phyloP scores from a whole-genome alignment of 2,888 invertebrate species.

The Melieria picta region DNA sequence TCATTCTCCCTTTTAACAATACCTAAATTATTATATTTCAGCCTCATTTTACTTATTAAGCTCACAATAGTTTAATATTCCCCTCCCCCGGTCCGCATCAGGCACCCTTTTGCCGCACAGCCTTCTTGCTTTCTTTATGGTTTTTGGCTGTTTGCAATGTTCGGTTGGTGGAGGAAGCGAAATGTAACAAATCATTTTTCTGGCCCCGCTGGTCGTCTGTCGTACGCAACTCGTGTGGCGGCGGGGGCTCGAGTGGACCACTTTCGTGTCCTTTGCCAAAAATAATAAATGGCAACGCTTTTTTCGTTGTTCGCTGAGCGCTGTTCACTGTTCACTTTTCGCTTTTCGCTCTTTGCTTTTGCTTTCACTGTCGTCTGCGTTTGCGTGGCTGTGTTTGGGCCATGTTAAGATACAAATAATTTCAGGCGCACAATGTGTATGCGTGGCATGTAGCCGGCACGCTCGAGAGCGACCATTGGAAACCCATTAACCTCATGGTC shows the following conservation, averaged over 20 bases:
- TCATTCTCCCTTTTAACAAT: conserved; percentile 18
- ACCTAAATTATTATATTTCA: conserved; percentile 25
- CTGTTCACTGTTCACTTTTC: background rate
- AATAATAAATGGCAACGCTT: background rate
- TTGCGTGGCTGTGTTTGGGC: background rate
- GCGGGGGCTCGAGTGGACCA: too few species aligned
- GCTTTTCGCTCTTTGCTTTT: background rate
- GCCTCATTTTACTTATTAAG: conserved; percentile 10
- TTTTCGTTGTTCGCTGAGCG: background rate
- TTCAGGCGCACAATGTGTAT: background rate
- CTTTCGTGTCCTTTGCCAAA: background rate
- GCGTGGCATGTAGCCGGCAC: background rate
- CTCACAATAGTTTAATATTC: conserved; percentile 6
- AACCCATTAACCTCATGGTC: conserved; percentile 58
- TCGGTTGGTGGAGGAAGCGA: background rate
- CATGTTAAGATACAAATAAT: background rate
- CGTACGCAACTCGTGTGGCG: background rate
- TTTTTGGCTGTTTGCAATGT: background rate
- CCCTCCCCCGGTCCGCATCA: background rate
- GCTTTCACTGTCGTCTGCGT: background rate
- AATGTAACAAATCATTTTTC: conserved; percentile 20
- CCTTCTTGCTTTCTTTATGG: background rate
- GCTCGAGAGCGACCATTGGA: conserved; percentile 46
- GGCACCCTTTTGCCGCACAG: background rate
- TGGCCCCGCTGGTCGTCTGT: background rate